A percentile compares a stretch with the other conserved stretches of the same genome.
Evolutionary conservation across 2,888 invertebrate genomes (phyloP).

Genomic region (Cheilosia pagana): DNA sequence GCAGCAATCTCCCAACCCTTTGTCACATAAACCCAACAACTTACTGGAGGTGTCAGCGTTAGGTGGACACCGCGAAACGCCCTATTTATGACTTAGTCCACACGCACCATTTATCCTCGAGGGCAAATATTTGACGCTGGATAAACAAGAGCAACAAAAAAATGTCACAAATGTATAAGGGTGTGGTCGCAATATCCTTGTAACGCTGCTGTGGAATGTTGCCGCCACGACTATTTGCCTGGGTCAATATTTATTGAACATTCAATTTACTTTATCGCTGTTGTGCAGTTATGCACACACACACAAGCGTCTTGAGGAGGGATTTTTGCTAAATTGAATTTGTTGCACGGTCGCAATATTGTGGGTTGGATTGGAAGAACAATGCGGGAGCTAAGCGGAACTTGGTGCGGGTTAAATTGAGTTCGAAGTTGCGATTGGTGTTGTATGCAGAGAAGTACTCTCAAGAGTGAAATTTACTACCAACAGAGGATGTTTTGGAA

Average conservation of each 20-base stretch:
- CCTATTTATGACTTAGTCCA: background rate
- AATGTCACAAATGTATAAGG: slow-evolving; percentile 15
- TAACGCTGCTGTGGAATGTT: slow-evolving; percentile 27
- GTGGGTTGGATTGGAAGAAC: background rate
- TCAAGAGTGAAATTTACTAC: background rate
- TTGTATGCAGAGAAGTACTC: slow-evolving; percentile 1
- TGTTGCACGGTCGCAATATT: slow-evolving; percentile 16
- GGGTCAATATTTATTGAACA: slow-evolving; percentile 69
- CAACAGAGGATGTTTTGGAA: background rate
- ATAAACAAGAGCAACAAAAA: background rate
- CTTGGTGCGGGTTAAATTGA: slow-evolving; percentile 11
- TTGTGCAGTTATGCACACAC: slow-evolving; percentile 40
- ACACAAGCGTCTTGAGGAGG: background rate
- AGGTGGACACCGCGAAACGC: slow-evolving; percentile 9
- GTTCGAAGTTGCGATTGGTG: slow-evolving; percentile 21
- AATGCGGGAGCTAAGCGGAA: slow-evolving; percentile 9
- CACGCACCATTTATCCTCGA: background rate
- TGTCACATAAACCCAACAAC: slow-evolving; percentile 24
- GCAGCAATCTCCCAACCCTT: slow-evolving; percentile 3
- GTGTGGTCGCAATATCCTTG: slow-evolving; percentile 39
- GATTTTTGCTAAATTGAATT: slow-evolving; percentile 21
- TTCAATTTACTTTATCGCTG: slow-evolving; percentile 65
- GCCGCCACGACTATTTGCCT: slow-evolving; percentile 33
- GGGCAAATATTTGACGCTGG: slow-evolving; percentile 18
- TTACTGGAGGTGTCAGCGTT: slow-evolving; percentile 11